Base-by-base conservation (phyloP, 2,888 invertebrate genomes). In the Melinaea marsaeus region DNA sequence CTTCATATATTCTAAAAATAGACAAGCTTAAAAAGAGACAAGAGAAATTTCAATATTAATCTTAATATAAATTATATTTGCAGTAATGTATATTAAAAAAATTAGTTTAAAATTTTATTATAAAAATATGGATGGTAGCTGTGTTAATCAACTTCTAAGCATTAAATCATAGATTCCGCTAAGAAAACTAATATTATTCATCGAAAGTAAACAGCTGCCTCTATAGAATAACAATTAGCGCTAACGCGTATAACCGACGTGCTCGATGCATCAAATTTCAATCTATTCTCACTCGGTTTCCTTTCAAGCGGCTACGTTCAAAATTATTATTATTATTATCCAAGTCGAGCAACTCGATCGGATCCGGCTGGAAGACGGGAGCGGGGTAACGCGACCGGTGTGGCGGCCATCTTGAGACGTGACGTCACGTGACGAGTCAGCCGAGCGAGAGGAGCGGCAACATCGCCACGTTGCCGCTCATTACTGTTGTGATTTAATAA, bases 341-440 rank as follows among this genome's bases (percentile, higher is more conserved):
- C 42, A 48, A 64, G 64, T 64, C 76, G 72, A 80, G 79, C 76
- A 76, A 78, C 83, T 79, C 81, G 81, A 82, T 83, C 81, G 83
- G 83, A 88, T 85, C 86, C 85, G 88, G 86, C 84, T 85, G 84
- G 81, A 82, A 83, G 81, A 80, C 81, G 77, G 80, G 83, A 80
- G 79, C 75, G 81, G 80, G 83, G 82, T 83, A 79, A 79, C 76
- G 76, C 80, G 81, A 84, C 85, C 87, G 86, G 86, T 83, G 77
- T 80, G 86, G 88, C 90, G 85, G 90, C 90, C 90, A 90, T 90
- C 89, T 90, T 90, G 89, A 88, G 90, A 89, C 88, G 88, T 90
- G 90, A 90, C 90, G 90, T 90, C 90, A 90, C 90, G 85, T 89
- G 89, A 90, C 90, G 90, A 89, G 84, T 86, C 86, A 88, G 84